These are phyloP conservation scores for Xestia ashworthii DNA, from an alignment of 2,888 invertebrate genomes.

Conservation along the genomic window DNA sequence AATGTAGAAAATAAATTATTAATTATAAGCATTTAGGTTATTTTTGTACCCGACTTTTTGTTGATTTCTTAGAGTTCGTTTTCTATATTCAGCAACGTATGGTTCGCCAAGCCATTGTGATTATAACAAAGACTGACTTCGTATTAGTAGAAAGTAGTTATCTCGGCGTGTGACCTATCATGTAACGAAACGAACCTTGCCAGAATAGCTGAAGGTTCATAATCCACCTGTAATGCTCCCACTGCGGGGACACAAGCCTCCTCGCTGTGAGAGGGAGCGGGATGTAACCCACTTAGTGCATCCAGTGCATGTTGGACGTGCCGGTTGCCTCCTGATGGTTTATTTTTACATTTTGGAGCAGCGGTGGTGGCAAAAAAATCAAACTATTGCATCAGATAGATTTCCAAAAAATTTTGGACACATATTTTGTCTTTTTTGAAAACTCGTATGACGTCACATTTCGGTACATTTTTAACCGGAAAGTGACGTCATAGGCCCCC, in stretches of 20 bases:
- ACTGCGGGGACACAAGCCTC: background rate
- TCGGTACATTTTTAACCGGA: no score
- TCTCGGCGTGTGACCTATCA: background rate
- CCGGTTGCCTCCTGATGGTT: background rate
- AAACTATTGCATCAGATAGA: no score
- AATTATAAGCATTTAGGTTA: conserved; percentile 11
- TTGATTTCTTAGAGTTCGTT: background rate
- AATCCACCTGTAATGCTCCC: background rate
- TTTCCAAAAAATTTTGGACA: no score
- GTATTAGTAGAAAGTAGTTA: background rate
- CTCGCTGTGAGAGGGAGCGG: background rate
- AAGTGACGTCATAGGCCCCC: no score
- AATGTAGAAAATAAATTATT: conserved; percentile 24
- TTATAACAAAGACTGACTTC: background rate
- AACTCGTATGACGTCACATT: no score
- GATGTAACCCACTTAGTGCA: background rate
- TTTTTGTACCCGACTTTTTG: background rate
- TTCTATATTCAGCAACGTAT: background rate
- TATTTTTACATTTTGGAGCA: background rate
- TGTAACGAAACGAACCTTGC: background rate
- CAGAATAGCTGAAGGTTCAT: background rate
- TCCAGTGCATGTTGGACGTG: background rate
- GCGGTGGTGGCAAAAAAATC: background rate
- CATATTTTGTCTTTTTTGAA: no score
- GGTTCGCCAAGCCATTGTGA: background rate